Evolutionary conservation across 2,797 vertebrate species (phyloP).

Genomic region (Strix occidentalis): DNA sequence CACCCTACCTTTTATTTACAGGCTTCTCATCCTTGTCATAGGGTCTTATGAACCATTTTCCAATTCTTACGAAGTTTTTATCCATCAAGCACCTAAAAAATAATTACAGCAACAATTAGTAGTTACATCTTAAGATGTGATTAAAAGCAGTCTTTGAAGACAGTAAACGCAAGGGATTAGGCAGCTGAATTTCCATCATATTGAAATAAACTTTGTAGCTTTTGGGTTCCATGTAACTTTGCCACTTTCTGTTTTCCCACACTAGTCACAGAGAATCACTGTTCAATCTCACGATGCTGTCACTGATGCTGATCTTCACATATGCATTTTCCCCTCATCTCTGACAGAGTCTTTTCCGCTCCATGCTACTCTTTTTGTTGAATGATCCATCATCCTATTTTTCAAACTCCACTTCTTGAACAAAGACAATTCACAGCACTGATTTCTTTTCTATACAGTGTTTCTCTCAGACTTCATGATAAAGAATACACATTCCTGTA

Average conservation of each 20-base stretch:
- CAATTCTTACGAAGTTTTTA: slow-evolving; percentile 93
- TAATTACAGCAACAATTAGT: slow-evolving; percentile 50
- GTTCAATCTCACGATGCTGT: background rate
- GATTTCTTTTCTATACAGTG: background rate
- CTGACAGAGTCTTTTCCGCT: background rate
- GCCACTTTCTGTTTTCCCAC: background rate
- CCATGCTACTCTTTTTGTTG: background rate
- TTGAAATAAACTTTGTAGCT: background rate
- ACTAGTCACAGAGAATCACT: background rate
- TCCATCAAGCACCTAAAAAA: slow-evolving; percentile 92
- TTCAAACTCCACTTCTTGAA: background rate
- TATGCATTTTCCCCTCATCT: background rate
- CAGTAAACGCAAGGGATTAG: background rate
- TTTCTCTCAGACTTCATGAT: background rate
- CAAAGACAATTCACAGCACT: background rate
- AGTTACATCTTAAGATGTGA: background rate
- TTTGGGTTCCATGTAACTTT: background rate
- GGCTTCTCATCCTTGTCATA: slow-evolving; percentile 91
- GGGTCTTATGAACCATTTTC: slow-evolving; percentile 97
- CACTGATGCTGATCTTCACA: background rate
- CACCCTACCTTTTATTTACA: slow-evolving; percentile 87
- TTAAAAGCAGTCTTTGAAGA: background rate
- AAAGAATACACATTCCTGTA: background rate
- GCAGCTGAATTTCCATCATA: background rate
- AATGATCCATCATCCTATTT: background rate